Evolutionary conservation across 64 coral and sea anemone species (phyloP).

Genomic region (Montipora efflorescens): DNA sequence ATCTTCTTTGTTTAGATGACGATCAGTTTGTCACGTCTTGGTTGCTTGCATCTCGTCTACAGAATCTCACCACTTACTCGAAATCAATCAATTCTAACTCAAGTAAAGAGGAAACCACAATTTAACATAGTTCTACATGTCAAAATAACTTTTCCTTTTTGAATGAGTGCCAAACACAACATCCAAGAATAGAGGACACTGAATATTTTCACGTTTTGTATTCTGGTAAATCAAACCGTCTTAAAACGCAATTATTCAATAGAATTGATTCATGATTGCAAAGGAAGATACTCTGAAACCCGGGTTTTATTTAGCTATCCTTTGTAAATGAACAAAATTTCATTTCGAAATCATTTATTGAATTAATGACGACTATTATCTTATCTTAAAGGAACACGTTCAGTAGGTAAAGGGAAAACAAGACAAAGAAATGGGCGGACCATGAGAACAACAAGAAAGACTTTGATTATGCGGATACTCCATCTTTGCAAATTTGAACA

Average conservation of each 20-base stretch:
- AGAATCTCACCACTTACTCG: not conserved
- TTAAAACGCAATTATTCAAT: no score
- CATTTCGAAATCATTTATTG: not conserved
- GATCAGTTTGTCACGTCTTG: not conserved
- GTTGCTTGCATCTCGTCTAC: not conserved
- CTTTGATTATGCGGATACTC: not conserved
- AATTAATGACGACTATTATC: not conserved
- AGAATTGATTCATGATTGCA: no score
- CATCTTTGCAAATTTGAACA: not conserved
- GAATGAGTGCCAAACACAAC: not conserved
- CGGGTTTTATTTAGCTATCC: no score
- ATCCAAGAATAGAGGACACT: no score
- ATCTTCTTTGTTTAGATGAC: not conserved
- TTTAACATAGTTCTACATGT: not conserved
- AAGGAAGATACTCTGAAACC: no score
- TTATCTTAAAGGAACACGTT: not conserved
- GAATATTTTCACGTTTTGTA: no score
- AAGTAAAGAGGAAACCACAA: slow-evolving; percentile 36
- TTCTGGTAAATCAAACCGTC: no score
- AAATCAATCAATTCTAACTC: not conserved
- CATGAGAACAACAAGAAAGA: not conserved
- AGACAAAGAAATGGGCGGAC: slow-evolving; percentile 16
- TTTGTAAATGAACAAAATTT: not conserved
- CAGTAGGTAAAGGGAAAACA: not conserved
- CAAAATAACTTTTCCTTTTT: not conserved